Conservation (phyloP, 2,113 vertebrate species). For the Scomber japonicus region DNA sequence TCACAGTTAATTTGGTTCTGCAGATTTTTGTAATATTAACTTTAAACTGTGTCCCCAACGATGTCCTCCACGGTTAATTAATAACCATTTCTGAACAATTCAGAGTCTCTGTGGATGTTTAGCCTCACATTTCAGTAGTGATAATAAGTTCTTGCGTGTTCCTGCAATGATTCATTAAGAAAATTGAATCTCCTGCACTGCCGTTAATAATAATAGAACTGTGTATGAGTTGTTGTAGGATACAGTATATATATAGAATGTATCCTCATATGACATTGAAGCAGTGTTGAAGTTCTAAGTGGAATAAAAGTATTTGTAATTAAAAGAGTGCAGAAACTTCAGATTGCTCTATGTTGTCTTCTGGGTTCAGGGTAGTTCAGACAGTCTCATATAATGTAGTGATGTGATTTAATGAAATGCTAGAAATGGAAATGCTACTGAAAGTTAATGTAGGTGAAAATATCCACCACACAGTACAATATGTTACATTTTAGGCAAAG, state of each 20-base stretch:
- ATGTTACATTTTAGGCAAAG: too few species aligned
- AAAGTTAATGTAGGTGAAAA: neutral
- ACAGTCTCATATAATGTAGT: too few species aligned
- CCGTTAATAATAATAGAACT: neutral
- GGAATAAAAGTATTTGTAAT: neutral
- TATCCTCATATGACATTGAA: neutral
- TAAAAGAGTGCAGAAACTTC: constrained; percentile 3
- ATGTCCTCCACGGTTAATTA: neutral
- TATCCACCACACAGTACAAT: too few species aligned
- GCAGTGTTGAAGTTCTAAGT: neutral
- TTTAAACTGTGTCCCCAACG: constrained; percentile 5
- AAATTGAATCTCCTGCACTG: too few species aligned
- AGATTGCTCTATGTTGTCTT: neutral
- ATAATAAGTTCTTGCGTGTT: neutral
- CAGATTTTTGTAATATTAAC: constrained; percentile 14
- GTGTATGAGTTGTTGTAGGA: neutral
- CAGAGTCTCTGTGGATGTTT: neutral
- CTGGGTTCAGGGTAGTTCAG: too few species aligned
- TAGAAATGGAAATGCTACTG: neutral
- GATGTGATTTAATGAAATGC: neutral
- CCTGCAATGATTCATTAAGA: too few species aligned
- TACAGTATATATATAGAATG: too few species aligned
- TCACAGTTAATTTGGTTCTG: neutral
- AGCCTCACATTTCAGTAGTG: neutral
- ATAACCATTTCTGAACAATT: constrained; percentile 3